Base-by-base conservation (phyloP, 1,140 invertebrate genomes). In the Pseudomyrmex cubaensis region DNA sequence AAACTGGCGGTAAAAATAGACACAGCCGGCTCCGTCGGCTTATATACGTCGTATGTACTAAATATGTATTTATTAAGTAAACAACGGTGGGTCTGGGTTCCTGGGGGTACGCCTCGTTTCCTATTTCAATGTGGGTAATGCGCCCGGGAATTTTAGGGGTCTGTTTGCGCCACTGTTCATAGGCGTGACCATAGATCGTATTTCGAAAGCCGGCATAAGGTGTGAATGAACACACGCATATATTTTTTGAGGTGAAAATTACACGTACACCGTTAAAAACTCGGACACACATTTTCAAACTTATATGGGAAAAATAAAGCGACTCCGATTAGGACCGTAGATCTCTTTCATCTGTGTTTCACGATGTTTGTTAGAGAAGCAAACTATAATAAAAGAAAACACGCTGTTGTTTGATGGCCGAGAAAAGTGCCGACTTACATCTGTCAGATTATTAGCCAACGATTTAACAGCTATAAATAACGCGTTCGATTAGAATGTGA, bases 31-130 rank as follows among this genome's bases (percentile, higher is more conserved):
- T 83, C 84, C 84, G 87, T 67, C 78, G 85, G 88, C 86, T 89
- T 90, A 89, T 91, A 78, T 91, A 88, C 87, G 84, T 87, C 89
- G 88, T 89, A 89, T 92, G 88, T 89, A 92, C 93, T 90, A 92
- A 93, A 94, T 93, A 94, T 93, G 91, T 94, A 93, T 94, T 94
- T 94, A 93, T 93, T 93, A 93, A 94, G 93, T 92, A 94, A 94
- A 94, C 93, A 93, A 85, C 84, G 63, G 83, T 86, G 62, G 86
- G 75, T 87, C 88, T 86, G 87, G 87, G 90, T 91, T 87, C 85
- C 89, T 80, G 70, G 66, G 62, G 35, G 74, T 77, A 80, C 83
- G 63, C 74, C 85, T 85, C 86, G 84, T 87, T 90, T 85, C 73
- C 80, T 84, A 77, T 88, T 85, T 86, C 87, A 89, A 82, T 83